Evolutionary conservation across 2,888 invertebrate species (phyloP).

Genomic region (Aleiodes alternator): DNA sequence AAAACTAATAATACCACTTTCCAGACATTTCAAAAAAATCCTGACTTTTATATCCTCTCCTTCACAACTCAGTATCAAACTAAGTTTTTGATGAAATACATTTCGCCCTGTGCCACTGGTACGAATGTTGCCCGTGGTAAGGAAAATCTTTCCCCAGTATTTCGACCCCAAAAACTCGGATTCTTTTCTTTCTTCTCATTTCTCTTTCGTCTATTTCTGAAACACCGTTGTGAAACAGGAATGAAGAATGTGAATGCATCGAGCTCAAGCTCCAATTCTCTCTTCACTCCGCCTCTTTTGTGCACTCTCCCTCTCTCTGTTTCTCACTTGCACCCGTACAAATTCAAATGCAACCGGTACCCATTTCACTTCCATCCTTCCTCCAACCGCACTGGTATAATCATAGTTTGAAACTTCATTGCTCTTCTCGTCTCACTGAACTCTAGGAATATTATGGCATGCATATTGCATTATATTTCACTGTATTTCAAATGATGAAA

Average conservation of each 20-base stretch:
- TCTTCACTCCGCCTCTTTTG: conserved; percentile 32
- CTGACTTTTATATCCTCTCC: not conserved
- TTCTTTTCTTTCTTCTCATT: conserved; percentile 2
- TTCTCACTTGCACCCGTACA: conserved; percentile 25
- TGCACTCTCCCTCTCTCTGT: conserved; percentile 24
- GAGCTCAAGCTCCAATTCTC: conserved; percentile 34
- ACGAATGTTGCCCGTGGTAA: conserved; percentile 4
- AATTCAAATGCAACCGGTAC: conserved; percentile 23
- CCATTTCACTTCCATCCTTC: conserved; percentile 34
- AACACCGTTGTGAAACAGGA: conserved; percentile 1
- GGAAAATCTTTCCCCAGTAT: not conserved
- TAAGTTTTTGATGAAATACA: conserved; percentile 67
- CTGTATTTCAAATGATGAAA: conserved; percentile 23
- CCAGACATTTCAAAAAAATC: not conserved
- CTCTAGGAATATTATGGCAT: conserved; percentile 13
- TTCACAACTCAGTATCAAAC: conserved; percentile 47
- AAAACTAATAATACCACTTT: conserved; percentile 10
- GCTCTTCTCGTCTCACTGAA: conserved; percentile 20
- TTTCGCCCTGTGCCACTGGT: conserved; percentile 35
- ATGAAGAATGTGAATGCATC: conserved; percentile 36
- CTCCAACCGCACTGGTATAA: conserved; percentile 23
- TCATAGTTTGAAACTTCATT: conserved; percentile 35
- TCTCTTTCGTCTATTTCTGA: not conserved
- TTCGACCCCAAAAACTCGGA: conserved; percentile 8
- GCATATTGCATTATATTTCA: conserved; percentile 24